Evolutionary conservation across 2,113 vertebrate species (phyloP).

Genomic region (Cephalopholis sonnerati): DNA sequence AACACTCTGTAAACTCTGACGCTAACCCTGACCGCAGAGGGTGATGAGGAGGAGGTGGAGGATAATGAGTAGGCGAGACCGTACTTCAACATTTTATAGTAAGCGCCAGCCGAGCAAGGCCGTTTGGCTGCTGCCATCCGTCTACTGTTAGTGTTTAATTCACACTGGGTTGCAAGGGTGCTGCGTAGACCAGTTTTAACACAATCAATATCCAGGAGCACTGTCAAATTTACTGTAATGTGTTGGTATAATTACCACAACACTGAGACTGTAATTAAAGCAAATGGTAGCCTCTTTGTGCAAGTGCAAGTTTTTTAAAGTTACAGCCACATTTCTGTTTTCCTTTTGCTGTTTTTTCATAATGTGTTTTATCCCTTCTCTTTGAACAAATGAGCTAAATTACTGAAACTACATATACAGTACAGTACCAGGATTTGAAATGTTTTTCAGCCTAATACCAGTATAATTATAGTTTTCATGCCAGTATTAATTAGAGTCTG

Average conservation of each 20-base stretch:
- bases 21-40: slow-evolving; percentile 15
- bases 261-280: slow-evolving; percentile 31
- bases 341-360: not conserved
- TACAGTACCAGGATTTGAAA: not conserved
- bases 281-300: slow-evolving; percentile 12
- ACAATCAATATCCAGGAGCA: slow-evolving; percentile 23
- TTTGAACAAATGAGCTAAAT: not conserved
- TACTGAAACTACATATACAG: not conserved
- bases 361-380: not conserved
- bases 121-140: slow-evolving; percentile 24
- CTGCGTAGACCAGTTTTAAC: slow-evolving; percentile 11
- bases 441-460: not conserved
- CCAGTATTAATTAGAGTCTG: slow-evolving; percentile 35
- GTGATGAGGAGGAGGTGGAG: slow-evolving; percentile 10
- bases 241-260: slow-evolving; percentile 28
- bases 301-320: slow-evolving; percentile 1
- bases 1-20: not conserved
- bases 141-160: slow-evolving; percentile 40
- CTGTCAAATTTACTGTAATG: slow-evolving; percentile 32
- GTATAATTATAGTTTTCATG: slow-evolving; percentile 28
- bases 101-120: not conserved
- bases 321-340: slow-evolving; percentile 19
- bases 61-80: slow-evolving; percentile 10
- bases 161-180: slow-evolving; percentile 13
- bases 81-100: slow-evolving; percentile 29